These are phyloP conservation scores for Rhabdophis nuchalis DNA, from an alignment of 2,797 vertebrate genomes.

Conservation along the genomic window DNA sequence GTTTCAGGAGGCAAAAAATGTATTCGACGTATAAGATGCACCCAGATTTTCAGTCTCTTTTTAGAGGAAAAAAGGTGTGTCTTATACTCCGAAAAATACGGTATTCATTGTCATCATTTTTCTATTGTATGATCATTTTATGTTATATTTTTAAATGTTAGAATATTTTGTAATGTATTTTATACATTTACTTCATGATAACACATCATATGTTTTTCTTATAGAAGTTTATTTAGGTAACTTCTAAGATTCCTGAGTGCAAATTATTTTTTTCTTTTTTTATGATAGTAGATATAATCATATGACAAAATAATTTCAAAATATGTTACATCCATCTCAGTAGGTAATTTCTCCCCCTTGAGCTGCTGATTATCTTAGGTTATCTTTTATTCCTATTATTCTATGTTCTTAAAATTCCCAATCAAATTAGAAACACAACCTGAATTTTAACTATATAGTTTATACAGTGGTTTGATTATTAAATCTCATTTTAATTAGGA, in stretches of 20 bases:
- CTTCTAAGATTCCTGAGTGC: neutral
- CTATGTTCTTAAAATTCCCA: conserved; percentile 62
- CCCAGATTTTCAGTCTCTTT: no score
- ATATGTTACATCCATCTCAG: conserved; percentile 54
- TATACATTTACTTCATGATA: neutral
- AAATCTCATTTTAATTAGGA: conserved; percentile 77
- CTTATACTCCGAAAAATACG: no score
- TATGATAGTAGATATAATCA: conserved; percentile 19
- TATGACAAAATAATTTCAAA: conserved; percentile 37
- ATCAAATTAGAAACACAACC: conserved; percentile 75
- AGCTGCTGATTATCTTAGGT: conserved; percentile 65
- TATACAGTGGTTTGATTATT: conserved; percentile 78
- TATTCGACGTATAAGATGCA: no score
- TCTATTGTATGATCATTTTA: neutral
- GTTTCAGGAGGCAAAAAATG: no score
- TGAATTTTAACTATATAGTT: conserved; percentile 69
- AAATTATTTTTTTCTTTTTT: conserved; percentile 2
- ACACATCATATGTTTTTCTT: neutral
- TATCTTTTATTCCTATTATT: conserved; percentile 46
- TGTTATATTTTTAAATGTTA: neutral
- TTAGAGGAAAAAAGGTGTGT: no score
- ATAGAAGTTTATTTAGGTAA: neutral
- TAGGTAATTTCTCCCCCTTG: conserved; percentile 55
- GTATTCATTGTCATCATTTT: neutral
- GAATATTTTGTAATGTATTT: neutral